phyloP scores from a whole-genome alignment of 2,888 invertebrate species.

The Augiades crinisus region DNA sequence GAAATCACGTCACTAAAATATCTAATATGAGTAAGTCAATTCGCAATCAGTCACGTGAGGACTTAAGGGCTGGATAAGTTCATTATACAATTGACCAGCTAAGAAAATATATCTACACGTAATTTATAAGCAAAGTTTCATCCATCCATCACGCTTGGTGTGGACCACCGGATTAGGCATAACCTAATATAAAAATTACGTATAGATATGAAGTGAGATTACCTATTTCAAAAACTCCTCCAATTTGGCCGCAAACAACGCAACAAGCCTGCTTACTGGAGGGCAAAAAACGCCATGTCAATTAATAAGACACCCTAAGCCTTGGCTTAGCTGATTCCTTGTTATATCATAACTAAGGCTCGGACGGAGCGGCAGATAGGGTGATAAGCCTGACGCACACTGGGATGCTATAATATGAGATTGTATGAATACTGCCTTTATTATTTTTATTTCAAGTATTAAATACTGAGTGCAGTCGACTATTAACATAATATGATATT shows the following conservation, averaged over 20 bases:
- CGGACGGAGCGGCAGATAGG: slow-evolving; percentile 45
- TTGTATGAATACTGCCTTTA: not conserved
- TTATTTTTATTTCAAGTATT: not conserved
- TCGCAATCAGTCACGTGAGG: too few species aligned
- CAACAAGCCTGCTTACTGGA: slow-evolving; percentile 5
- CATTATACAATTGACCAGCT: too few species aligned
- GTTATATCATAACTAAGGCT: slow-evolving; percentile 73
- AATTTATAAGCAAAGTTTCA: too few species aligned
- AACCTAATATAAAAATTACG: too few species aligned
- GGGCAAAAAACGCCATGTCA: slow-evolving; percentile 66
- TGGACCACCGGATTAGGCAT: too few species aligned
- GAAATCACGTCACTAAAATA: too few species aligned
- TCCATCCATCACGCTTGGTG: too few species aligned
- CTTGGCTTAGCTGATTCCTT: slow-evolving; percentile 65
- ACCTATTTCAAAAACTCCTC: slow-evolving; percentile 9
- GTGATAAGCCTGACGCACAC: slow-evolving; percentile 23
- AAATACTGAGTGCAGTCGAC: too few species aligned
- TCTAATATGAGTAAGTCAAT: too few species aligned
- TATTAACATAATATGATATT: too few species aligned
- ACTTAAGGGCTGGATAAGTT: too few species aligned
- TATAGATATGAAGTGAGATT: not conserved
- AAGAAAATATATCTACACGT: too few species aligned
- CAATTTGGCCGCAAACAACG: slow-evolving; percentile 21
- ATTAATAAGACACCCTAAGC: slow-evolving; percentile 74
- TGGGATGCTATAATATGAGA: not conserved